Evolutionary conservation across 2,888 invertebrate genomes (phyloP).

Genomic region (Xestoiulus laeticollis): DNA sequence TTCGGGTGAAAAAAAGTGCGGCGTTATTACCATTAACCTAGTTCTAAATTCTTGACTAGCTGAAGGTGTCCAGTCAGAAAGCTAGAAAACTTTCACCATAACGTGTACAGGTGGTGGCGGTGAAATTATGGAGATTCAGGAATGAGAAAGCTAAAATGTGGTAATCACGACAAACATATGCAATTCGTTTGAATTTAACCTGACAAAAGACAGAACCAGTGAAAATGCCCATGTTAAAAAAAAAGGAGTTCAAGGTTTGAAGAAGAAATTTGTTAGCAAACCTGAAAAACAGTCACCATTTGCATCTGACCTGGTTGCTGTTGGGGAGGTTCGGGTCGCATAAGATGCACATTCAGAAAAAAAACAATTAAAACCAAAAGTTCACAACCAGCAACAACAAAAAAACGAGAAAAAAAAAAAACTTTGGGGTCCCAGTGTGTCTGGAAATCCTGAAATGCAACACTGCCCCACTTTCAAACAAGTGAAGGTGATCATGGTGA

Average conservation of each 20-base stretch:
- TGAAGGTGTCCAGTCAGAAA: conserved; percentile 48
- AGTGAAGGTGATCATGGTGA: conserved; percentile 35
- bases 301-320: conserved; percentile 25
- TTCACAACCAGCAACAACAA: background rate
- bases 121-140: conserved; percentile 27
- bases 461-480: background rate
- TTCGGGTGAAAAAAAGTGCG: conserved; percentile 11
- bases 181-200: background rate
- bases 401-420: background rate
- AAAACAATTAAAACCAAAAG: background rate
- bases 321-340: background rate
- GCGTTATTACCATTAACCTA: conserved; percentile 54
- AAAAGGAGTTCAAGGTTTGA: conserved; percentile 24
- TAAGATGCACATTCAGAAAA: background rate
- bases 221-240: background rate
- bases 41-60: conserved; percentile 48
- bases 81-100: conserved; percentile 7
- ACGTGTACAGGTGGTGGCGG: conserved; percentile 8
- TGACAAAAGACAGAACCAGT: background rate
- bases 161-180: background rate
- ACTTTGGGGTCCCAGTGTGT: background rate
- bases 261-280: conserved; percentile 13
- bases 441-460: background rate
- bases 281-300: conserved; percentile 4
- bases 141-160: background rate